Base-by-base conservation (phyloP, 1,140 invertebrate species). In the Trichogramma pretiosum region DNA sequence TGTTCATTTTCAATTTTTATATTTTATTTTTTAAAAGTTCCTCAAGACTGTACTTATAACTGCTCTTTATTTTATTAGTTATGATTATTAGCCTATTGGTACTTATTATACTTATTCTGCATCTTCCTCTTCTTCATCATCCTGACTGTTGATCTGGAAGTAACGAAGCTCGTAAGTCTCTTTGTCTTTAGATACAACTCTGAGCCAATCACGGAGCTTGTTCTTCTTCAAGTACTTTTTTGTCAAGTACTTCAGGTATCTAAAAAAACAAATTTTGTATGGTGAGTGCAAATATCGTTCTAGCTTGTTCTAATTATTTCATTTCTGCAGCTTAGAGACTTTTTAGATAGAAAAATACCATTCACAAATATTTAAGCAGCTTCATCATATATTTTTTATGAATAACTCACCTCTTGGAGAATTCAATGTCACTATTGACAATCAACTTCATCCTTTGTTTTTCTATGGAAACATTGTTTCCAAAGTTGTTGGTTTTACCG, bases 201-300 rank as follows among this genome's bases (percentile, higher is more conserved):
- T 79, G 48, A 99, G 79, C 93, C 95, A 99, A 74, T 99, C 97
- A 65, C 97, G 81, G 42, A 99, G 79, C 64, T 94, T 94, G 73
- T 99, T 95, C 77, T 98, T 98, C 77, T 99, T 99, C 72, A 99
- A 79, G 74, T 98, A 99, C 70, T 97, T 95, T 75, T 99, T 99
- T 5, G 95, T 98, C 65, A 99, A 80, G 72, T 99, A 99, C 73
- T 99, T 99, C 38, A 99, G 79, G 65, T 99, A 99, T 72, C 92
- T 86, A 61, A 50, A 53, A 61, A 66, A n/a, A n/a, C n/a, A n/a
- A n/a, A n/a, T n/a, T n/a, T n/a, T n/a, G n/a, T n/a, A n/a, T n/a
- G n/a, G n/a, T n/a, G n/a, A n/a, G n/a, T n/a, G n/a, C n/a, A n/a
- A n/a, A n/a, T n/a, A n/a, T n/a, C n/a, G n/a, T n/a, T n/a, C n/a